These are phyloP conservation scores for Chiloscyllium plagiosum DNA, from an alignment of 2,113 vertebrate genomes.

Conservation along the genomic window DNA sequence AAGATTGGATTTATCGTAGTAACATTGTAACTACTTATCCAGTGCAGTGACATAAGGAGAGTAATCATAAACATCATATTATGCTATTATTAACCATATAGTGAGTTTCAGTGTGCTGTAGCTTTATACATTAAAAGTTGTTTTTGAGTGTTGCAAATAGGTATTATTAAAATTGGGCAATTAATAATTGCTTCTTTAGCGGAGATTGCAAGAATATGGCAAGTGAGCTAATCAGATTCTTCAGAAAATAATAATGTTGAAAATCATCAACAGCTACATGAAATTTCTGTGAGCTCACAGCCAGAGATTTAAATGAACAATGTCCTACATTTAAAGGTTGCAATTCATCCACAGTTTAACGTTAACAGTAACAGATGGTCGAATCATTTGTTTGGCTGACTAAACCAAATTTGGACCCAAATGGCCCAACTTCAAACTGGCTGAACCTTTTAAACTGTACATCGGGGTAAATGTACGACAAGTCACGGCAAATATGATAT, in stretches of 20 bases:
- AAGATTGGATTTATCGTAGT: neutral
- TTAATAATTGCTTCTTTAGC: neutral
- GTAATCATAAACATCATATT: neutral
- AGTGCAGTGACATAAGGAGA: neutral
- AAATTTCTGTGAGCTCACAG: neutral
- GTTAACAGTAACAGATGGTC: constrained; percentile 22
- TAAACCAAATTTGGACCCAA: constrained; percentile 18
- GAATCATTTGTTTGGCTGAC: constrained; percentile 8
- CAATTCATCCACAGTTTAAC: neutral
- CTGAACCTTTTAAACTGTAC: constrained; percentile 27
- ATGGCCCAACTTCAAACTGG: constrained; percentile 2
- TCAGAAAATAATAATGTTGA: neutral
- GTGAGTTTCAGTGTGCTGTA: neutral
- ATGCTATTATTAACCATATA: neutral
- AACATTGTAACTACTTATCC: neutral
- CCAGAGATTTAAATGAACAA: neutral
- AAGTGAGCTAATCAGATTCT: neutral
- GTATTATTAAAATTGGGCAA: neutral
- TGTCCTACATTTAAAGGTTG: neutral
- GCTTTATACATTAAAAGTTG: neutral
- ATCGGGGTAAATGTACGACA: neutral
- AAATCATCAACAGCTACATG: neutral
- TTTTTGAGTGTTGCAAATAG: neutral
- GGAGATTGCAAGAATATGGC: neutral
- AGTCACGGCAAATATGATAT: neutral